Percentiles rank a stretch among this genome's conserved stretches.
Evolutionary conservation across 2,113 vertebrate species (phyloP).

Genomic region (Acanthisitta chloris): DNA sequence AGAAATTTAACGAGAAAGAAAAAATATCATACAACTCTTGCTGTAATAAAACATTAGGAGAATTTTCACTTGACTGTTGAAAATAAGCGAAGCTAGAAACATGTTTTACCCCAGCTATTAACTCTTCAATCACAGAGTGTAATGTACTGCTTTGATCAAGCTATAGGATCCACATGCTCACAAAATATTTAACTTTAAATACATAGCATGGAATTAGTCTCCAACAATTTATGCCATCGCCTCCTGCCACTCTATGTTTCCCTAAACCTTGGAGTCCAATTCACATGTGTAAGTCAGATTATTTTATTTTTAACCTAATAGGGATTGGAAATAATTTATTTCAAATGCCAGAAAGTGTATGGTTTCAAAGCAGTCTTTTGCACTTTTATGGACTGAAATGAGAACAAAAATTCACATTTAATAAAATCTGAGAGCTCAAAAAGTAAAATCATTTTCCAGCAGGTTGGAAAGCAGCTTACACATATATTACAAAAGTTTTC

Average conservation of each 20-base stretch:
- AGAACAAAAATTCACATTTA: conserved; percentile 64
- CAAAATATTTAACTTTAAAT: conserved; percentile 62
- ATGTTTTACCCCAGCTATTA: conserved; percentile 50
- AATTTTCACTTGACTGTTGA: conserved; percentile 56
- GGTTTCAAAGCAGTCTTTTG: conserved; percentile 51
- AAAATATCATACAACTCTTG: conserved; percentile 56
- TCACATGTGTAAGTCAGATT: conserved; percentile 40
- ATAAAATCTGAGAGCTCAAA: conserved; percentile 60
- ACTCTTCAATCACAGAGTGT: conserved; percentile 29
- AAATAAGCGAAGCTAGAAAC: conserved; percentile 54
- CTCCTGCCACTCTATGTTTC: conserved; percentile 22
- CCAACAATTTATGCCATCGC: conserved; percentile 13
- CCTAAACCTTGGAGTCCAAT: conserved; percentile 44
- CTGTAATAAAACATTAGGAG: conserved; percentile 52
- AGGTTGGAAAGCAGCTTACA: neutral
- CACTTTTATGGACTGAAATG: conserved; percentile 48
- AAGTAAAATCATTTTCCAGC: conserved; percentile 28
- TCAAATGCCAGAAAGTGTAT: conserved; percentile 30
- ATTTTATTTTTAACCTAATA: conserved; percentile 62
- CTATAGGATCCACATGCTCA: conserved; percentile 46
- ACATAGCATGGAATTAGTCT: conserved; percentile 47
- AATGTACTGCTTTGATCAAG: conserved; percentile 45
- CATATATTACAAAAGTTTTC: conserved; percentile 15
- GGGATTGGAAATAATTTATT: conserved; percentile 44
- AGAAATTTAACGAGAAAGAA: conserved; percentile 69